Base-by-base conservation (phyloP, 2,888 invertebrate genomes). In the Hydroisotoma schaefferi region DNA sequence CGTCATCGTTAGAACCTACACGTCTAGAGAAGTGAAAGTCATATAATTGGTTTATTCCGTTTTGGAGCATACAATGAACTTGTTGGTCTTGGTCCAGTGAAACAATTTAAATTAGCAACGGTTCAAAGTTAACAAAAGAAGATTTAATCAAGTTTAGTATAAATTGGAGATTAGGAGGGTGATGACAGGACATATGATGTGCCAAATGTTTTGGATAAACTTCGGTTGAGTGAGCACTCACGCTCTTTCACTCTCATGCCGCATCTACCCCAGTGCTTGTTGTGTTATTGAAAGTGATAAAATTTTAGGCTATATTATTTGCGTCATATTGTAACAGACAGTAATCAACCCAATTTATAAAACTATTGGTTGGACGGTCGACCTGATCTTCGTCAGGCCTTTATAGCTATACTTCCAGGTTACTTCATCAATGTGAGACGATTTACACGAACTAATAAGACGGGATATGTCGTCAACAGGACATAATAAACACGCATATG, bases 111-210 rank as follows among this genome's bases (percentile, higher is more conserved):
- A 33, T 8, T 33, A 10, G 33, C 8, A 33, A 33, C 15, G 33
- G 8, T 8, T 33, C 33, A 8, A 15, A 10, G 33, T 33, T 33
- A 15, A 15, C 15, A 15, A 33, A 33, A 33, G 8, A 33, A 33
- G 33, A 15, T 10, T 10, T 8, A 33, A 33, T 33, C 8, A 15
- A 33, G 8, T 33, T 8, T 8, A 8, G 33, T 10, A 33, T 8
- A 8, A 10, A 33, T 33, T 15, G 25, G 46, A 23, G 46, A 46
- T 46, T 49, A 49, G 28, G 5, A 49, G 18, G 3, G 28, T 27
- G 49, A 25, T 49, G 28, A 49, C 27, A 49, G 28, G 28, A 29
- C 28, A 28, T 49, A 49, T 49, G 49, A 49, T 29, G 49, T 49
- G 49, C 49, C 49, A 49, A 49, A 49, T 49, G 49, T 22, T 29